Base-by-base conservation (phyloP, 1,140 invertebrate genomes). In the Bombus picipes region DNA sequence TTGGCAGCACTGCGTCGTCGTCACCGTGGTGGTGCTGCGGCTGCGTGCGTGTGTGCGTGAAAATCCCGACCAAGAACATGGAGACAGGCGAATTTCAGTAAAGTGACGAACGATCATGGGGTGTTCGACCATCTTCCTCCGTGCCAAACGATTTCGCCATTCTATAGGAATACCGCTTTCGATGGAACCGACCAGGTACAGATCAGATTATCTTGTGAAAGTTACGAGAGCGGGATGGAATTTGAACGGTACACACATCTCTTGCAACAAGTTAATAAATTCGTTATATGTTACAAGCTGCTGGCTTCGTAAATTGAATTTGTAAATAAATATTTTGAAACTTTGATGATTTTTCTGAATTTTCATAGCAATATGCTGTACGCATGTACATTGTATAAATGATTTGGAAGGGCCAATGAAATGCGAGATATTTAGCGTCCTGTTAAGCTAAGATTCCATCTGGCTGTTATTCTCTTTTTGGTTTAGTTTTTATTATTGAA, bases 1-100 rank as follows among this genome's bases (percentile, higher is more conserved):
- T 47, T 37, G 78, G 77, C 85, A 81, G 78, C 81, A 84, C 87
- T 83, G 80, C 70, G 83, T 76, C 68, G 59, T 13, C 74, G 82
- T 71, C 32, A 4, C 12, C 59, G 81, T 59, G n/a, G 47, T 57
- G n/a, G 57, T 83, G 84, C 57, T 62, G 85, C 84, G 85, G 81
- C 85, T 80, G 88, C 80, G 62, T 90, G 88, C 81, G 85, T 89
- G 84, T 83, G 85, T 90, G 85, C 88, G 89, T 90, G 88, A 70
- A 86, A 81, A 81, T 47, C 71, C 22, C 65, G 32, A 80, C 81
- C 43, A 84, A 41, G 87, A 72, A 65, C 59, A 74, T 66, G 73
- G 43, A 59, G 74, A 68, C 66, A 81, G 47, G 47, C 73, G 85
- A 70, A 87, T 83, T 62, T 76, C 80, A 76, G 34, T 13, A 13